phyloP scores from a whole-genome alignment of 1,140 invertebrate species.

The Galleria mellonella region DNA sequence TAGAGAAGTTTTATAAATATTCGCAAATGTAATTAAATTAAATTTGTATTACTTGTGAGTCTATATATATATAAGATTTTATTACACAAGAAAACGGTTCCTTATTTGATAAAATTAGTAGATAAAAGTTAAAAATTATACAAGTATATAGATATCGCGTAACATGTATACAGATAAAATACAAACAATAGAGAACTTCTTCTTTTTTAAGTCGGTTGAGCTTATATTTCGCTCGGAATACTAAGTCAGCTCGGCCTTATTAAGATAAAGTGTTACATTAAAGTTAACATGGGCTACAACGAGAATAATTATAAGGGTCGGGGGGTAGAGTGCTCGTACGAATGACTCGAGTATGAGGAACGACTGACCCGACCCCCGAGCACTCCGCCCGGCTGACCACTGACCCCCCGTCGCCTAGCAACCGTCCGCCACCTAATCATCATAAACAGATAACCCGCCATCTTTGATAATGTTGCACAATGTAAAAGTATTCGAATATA shows the following conservation, averaged over 20 bases:
- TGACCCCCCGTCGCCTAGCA: constrained; percentile 63
- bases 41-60: too few species aligned
- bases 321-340: constrained; percentile 30
- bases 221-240: not conserved
- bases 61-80: too few species aligned
- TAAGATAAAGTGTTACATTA: constrained; percentile 36
- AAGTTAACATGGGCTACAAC: constrained; percentile 40
- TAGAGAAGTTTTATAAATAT: too few species aligned
- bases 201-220: too few species aligned
- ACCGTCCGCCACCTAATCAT: constrained; percentile 67
- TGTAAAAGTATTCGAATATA: not conserved
- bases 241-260: constrained; percentile 8
- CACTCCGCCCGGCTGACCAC: constrained; percentile 45
- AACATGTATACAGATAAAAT: too few species aligned
- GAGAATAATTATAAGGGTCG: constrained; percentile 60
- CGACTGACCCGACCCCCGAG: constrained; percentile 26
- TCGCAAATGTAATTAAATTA: too few species aligned
- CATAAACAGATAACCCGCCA: constrained; percentile 72
- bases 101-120: too few species aligned
- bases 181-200: too few species aligned
- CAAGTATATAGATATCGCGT: too few species aligned
- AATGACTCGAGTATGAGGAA: constrained; percentile 55
- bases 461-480: constrained; percentile 45
- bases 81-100: too few species aligned
- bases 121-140: too few species aligned